These are phyloP conservation scores for Odontamblyopus lacepedii DNA, from an alignment of 2,797 vertebrate species.

Conservation along the genomic window DNA sequence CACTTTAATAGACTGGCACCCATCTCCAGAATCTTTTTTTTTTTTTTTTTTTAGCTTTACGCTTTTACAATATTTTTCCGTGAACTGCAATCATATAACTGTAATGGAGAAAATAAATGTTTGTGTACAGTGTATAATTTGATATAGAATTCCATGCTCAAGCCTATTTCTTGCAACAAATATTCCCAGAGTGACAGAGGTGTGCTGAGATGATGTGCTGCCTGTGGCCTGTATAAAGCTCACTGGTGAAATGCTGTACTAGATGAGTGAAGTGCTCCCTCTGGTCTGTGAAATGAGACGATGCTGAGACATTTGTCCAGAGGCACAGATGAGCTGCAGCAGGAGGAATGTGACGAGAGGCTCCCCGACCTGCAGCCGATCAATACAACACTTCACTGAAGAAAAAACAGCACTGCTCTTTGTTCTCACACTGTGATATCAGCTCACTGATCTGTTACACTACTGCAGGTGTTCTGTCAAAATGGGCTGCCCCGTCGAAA, in stretches of 20 bases:
- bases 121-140: too few species aligned
- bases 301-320: constrained; percentile 37
- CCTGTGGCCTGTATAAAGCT: constrained; percentile 7
- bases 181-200: constrained; percentile 7
- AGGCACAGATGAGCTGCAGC: constrained; percentile 15
- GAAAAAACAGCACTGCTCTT: constrained; percentile 43
- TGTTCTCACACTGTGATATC: constrained; percentile 35
- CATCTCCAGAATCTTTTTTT: too few species aligned
- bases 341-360: background rate
- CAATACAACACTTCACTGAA: constrained; percentile 39
- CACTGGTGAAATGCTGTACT: constrained; percentile 44
- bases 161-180: too few species aligned
- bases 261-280: constrained; percentile 52
- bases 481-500: too few species aligned
- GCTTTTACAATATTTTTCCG: too few species aligned
- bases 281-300: constrained; percentile 46
- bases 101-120: too few species aligned
- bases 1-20: too few species aligned
- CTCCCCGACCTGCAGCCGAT: constrained; percentile 36
- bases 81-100: too few species aligned
- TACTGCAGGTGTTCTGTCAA: background rate
- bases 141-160: too few species aligned
- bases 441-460: constrained; percentile 20
- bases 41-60: too few species aligned
- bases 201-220: background rate